A percentile compares a stretch with the other conserved stretches of the same genome.
These are phyloP conservation scores for Drosophila sordidula DNA, from an alignment of 2,888 invertebrate species.

Conservation along the genomic window DNA sequence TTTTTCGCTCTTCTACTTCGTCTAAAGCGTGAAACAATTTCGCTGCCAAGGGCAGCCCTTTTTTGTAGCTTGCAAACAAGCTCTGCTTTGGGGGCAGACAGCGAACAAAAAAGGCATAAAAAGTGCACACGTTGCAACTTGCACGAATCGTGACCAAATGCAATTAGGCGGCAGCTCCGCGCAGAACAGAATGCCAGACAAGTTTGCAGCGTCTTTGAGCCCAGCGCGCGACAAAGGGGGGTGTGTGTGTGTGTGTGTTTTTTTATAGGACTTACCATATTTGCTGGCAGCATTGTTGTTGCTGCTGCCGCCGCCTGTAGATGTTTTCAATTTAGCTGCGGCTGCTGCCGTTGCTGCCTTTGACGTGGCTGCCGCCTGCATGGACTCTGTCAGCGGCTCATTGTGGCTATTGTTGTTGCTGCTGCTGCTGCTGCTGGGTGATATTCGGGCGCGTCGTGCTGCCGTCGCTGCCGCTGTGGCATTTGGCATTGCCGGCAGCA, in stretches of 20 bases:
- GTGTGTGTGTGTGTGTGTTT: conserved; percentile 9
- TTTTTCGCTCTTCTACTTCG: conserved; percentile 1
- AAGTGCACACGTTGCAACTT: conserved; percentile 55
- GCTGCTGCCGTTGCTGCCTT: conserved; percentile 13
- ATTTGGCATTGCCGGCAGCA: conserved; percentile 56
- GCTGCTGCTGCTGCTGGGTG: conserved; percentile 29
- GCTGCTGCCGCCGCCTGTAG: conserved; percentile 24
- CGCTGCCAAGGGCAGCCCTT: conserved; percentile 75
- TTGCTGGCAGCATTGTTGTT: conserved; percentile 64
- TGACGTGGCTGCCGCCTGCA: conserved; percentile 23
- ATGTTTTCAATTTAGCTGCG: conserved; percentile 62
- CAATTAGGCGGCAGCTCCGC: conserved; percentile 75
- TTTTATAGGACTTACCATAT: conserved; percentile 74
- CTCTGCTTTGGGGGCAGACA: conserved; percentile 42
- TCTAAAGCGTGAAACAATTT: conserved; percentile 68
- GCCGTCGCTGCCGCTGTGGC: conserved; percentile 41
- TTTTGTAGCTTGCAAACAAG: conserved; percentile 48
- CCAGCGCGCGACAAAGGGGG: conserved; percentile 17
- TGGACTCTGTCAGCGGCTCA: conserved; percentile 43
- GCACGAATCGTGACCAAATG: conserved; percentile 81
- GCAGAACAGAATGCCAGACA: conserved; percentile 43
- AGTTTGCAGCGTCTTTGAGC: conserved; percentile 8
- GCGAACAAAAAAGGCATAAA: conserved; percentile 19
- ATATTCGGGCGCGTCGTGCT: conserved; percentile 38
- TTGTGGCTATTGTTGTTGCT: conserved; percentile 39